Conservation (phyloP, 2,113 vertebrate genomes). For the Marmota monax region DNA sequence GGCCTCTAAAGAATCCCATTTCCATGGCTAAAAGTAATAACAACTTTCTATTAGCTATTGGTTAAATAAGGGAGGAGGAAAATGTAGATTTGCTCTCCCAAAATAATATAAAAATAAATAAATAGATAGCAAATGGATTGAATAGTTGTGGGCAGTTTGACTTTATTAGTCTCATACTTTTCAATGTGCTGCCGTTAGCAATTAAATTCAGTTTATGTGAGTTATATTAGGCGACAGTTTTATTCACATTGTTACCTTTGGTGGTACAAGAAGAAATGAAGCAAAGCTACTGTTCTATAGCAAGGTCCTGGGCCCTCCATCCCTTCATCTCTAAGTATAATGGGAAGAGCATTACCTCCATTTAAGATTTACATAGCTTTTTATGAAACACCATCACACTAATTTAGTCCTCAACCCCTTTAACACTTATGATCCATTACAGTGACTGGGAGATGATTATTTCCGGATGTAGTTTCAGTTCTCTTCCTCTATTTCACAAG, state of each 20-base stretch:
- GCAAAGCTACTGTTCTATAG: background rate
- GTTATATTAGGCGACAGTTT: background rate
- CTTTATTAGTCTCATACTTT: background rate
- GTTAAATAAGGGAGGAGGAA: background rate
- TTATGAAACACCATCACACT: conserved; percentile 79
- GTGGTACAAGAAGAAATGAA: conserved; percentile 43
- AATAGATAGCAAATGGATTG: conserved; percentile 7
- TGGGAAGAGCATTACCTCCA: background rate
- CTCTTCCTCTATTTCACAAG: conserved; percentile 52
- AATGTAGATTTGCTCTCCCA: conserved; percentile 1
- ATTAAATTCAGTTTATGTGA: conserved; percentile 23
- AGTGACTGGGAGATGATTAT: conserved; percentile 75
- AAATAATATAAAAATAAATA: conserved; percentile 43
- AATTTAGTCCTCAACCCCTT: conserved; percentile 73
- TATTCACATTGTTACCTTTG: conserved; percentile 48
- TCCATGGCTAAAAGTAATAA: conserved; percentile 42
- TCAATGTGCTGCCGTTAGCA: background rate
- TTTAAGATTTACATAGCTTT: conserved; percentile 75
- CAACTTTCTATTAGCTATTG: background rate
- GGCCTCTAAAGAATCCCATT: conserved; percentile 58
- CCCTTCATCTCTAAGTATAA: background rate
- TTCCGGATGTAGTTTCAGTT: conserved; percentile 74
- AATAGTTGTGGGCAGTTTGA: background rate
- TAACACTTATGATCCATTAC: conserved; percentile 77
- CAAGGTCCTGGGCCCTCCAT: background rate